These are phyloP conservation scores for Callimorpha dominula DNA, from an alignment of 2,888 invertebrate genomes.

Conservation along the genomic window DNA sequence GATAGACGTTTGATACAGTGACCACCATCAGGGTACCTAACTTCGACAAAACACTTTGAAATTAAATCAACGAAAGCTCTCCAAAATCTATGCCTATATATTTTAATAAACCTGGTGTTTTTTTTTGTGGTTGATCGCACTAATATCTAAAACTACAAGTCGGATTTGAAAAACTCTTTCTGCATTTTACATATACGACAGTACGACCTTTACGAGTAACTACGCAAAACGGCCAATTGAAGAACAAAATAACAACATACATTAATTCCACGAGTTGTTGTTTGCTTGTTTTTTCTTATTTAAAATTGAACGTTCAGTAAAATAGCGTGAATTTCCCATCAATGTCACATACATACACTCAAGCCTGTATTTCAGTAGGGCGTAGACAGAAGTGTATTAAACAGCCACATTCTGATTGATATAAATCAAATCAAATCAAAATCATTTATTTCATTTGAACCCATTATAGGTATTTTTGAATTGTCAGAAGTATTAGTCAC, in stretches of 20 bases:
- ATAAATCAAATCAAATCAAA: too few species aligned
- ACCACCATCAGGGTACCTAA: too few species aligned
- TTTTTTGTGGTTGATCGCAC: background rate
- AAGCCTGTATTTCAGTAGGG: background rate
- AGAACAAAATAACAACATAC: background rate
- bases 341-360: background rate
- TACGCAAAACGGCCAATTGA: background rate
- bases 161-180: background rate
- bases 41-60: too few species aligned
- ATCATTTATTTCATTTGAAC: too few species aligned
- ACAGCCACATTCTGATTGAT: background rate
- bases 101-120: too few species aligned
- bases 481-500: too few species aligned
- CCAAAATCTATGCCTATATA: too few species aligned
- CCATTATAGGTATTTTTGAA: too few species aligned
- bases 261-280: background rate
- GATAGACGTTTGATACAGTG: too few species aligned
- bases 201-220: background rate
- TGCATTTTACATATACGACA: background rate
- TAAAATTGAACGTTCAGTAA: background rate
- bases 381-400: background rate
- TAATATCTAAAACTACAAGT: background rate
- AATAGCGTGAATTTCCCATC: background rate
- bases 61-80: too few species aligned
- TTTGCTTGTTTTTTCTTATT: background rate